These are phyloP conservation scores for Caenorhabditis panamensis DNA, from an alignment of 2,888 invertebrate genomes.

Conservation along the genomic window DNA sequence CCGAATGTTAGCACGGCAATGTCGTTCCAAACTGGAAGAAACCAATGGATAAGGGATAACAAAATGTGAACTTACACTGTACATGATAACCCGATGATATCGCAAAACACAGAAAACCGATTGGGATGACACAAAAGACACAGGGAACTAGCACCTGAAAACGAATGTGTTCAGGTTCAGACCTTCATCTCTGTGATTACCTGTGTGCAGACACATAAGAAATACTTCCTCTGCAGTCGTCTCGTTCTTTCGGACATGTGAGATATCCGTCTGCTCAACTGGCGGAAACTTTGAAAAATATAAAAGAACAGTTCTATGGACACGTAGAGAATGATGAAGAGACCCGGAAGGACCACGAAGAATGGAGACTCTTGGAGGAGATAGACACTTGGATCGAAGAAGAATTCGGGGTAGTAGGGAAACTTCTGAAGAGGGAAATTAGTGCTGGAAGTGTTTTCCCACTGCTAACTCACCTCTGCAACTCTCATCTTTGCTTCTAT, in stretches of 20 bases:
- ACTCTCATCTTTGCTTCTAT: conserved; percentile 35
- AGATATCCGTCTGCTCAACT: conserved; percentile 27
- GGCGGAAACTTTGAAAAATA: conserved; percentile 33
- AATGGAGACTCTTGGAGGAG: conserved; percentile 34
- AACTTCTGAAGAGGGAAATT: conserved; percentile 17
- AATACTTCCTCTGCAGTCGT: conserved; percentile 31
- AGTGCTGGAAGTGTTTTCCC: background rate
- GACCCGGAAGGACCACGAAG: conserved; percentile 33
- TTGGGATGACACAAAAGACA: conserved; percentile 34
- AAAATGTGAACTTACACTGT: conserved; percentile 11
- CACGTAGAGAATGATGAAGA: conserved; percentile 21
- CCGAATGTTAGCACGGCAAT: conserved; percentile 40
- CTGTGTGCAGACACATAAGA: conserved; percentile 39
- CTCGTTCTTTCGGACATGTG: conserved; percentile 45
- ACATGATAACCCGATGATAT: conserved; percentile 40
- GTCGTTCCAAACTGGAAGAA: conserved; percentile 44
- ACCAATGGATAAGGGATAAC: background rate
- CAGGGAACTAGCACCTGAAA: conserved; percentile 38
- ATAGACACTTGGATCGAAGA: conserved; percentile 38
- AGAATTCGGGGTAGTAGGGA: conserved; percentile 32
- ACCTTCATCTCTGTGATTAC: background rate
- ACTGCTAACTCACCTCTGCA: conserved; percentile 1
- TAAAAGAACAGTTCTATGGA: conserved; percentile 34
- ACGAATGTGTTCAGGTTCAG: no score
- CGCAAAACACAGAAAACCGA: conserved; percentile 35